Conservation (phyloP, 2,797 vertebrate genomes). For the Calcarius lapponicus region DNA sequence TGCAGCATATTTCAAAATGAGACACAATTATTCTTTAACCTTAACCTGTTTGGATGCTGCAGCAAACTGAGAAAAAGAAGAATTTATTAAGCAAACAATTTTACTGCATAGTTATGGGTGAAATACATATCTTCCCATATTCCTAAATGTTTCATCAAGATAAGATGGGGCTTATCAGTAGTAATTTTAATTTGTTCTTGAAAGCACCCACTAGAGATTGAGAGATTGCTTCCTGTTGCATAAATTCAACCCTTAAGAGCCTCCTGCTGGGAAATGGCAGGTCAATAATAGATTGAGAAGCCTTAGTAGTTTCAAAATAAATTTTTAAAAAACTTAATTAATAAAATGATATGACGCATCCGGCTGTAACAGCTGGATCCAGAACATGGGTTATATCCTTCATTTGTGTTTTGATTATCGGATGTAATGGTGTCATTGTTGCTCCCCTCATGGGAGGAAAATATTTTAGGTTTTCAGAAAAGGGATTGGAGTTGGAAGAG, state of each 20-base stretch:
- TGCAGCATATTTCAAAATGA: neutral
- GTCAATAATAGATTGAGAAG: neutral
- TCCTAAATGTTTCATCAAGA: neutral
- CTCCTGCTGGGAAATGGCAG: neutral
- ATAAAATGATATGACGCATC: accelerated
- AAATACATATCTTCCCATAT: neutral
- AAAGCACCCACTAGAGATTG: neutral
- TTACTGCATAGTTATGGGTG: neutral
- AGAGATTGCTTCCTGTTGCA: neutral
- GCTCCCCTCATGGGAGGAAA: neutral
- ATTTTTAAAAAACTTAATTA: neutral
- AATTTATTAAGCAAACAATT: neutral
- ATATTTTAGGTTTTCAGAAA: neutral
- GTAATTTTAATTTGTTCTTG: neutral
- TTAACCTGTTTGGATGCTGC: neutral
- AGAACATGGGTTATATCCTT: neutral
- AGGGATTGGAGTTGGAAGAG: neutral
- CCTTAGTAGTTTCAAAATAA: neutral
- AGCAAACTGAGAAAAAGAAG: neutral
- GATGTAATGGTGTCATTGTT: neutral
- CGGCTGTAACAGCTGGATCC: neutral
- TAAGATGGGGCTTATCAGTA: neutral
- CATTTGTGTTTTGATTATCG: neutral
- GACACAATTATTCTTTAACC: neutral
- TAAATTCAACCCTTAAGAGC: neutral